These are phyloP conservation scores for Oplegnathus fasciatus DNA, from an alignment of 2,113 vertebrate species.

Conservation along the genomic window DNA sequence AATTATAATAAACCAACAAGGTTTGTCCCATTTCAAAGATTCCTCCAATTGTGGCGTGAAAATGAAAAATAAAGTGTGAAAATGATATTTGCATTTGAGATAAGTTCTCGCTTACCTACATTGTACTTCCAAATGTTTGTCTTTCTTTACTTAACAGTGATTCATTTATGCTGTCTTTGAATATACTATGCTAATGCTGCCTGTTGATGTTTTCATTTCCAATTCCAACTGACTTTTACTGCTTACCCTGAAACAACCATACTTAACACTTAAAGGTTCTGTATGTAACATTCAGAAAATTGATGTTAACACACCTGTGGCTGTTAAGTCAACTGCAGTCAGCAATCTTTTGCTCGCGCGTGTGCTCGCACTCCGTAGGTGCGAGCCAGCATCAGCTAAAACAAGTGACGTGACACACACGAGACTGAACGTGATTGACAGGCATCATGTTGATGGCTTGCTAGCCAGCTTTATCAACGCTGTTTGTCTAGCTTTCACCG, in stretches of 20 bases:
- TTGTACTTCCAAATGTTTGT: neutral
- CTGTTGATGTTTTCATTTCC: neutral
- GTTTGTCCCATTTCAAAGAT: neutral
- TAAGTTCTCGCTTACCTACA: neutral
- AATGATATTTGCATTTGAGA: neutral
- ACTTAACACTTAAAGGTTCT: neutral
- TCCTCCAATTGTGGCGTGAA: neutral
- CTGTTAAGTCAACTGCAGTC: too few species aligned
- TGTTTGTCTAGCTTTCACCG: too few species aligned
- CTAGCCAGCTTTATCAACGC: too few species aligned
- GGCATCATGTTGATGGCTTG: too few species aligned
- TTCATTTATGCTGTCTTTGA: neutral
- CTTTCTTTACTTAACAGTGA: neutral
- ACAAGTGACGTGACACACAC: too few species aligned
- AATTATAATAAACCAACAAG: neutral
- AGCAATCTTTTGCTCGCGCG: too few species aligned
- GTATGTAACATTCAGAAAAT: too few species aligned
- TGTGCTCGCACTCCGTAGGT: too few species aligned
- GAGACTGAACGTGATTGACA: too few species aligned
- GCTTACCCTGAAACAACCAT: neutral
- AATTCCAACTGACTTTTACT: neutral
- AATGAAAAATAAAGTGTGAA: neutral
- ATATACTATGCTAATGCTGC: neutral
- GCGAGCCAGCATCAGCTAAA: too few species aligned
- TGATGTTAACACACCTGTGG: too few species aligned